Evolutionary conservation across 2,797 vertebrate genomes (phyloP), one percentile per base, ranked within the genome.

Genomic region (Taenioides sp.): DNA sequence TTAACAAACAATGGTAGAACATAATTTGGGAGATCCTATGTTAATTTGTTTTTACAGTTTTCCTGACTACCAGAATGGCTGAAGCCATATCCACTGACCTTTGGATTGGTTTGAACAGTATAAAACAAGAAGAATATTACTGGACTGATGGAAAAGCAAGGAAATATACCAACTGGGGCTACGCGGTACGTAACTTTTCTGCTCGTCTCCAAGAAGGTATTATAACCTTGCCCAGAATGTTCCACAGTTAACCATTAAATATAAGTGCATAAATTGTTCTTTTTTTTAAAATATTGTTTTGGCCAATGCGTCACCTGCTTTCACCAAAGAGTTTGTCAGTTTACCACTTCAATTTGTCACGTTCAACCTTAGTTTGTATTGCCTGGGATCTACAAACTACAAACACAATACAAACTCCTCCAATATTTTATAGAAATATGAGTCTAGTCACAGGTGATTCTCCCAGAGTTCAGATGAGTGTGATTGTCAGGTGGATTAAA

Each of bases 51-150:
- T 49, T 74, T 79, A 25, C 67, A 92, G 91, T 81, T 25, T 92
- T 87, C 81, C 25, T 92, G 60, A 80, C 60, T 31, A 84, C 62
- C 37, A 80, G 25, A 76, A 77, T 89, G 79, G 70, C 65, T 2
- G 61, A 7, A 50, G 2, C n/a, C 40, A 31, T 11, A 3, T 5
- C 40, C 40, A 3, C 50, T 62, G 82, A 90, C 63, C 58, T 92
- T 50, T 98, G 97, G 97, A 96, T 93, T 72, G 97, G 97, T 81
- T 87, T 97, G 81, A 96, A 93, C 76, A 92, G 95, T 76, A 31
- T 96, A 74, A 95, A 90, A 67, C 84, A 92, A 20, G 93, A 94
- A 50, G 90, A 78, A 0, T 98, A 94, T 85, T 95, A 88, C 68
- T 98, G 97, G 97, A 95, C 95, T 3, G 94, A 95, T 73, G 96